Evolutionary conservation across 2,888 invertebrate genomes (phyloP).

Genomic region (Lepidochrysops patricia): DNA sequence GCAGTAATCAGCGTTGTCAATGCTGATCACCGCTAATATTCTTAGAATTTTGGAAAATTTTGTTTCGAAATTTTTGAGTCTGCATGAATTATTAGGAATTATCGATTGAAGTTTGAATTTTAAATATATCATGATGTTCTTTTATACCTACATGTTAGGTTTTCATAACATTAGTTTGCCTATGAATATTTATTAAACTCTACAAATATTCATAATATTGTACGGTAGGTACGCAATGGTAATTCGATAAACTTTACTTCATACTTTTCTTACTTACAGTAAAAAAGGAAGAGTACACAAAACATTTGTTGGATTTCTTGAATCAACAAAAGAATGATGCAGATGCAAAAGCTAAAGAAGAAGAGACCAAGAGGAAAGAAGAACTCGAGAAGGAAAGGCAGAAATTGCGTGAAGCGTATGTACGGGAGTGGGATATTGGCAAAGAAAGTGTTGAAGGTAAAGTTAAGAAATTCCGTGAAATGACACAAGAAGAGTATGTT

Average conservation of each 20-base stretch:
- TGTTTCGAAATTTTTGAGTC: too few species aligned
- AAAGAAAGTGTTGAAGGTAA: slow-evolving; percentile 76
- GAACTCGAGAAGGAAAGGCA: slow-evolving; percentile 65
- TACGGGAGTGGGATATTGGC: slow-evolving; percentile 83
- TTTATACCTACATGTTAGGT: too few species aligned
- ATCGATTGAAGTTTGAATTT: too few species aligned
- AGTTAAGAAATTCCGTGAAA: slow-evolving; percentile 64
- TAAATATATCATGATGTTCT: too few species aligned
- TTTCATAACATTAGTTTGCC: too few species aligned
- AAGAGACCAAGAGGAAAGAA: slow-evolving; percentile 51
- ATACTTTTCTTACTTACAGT: slow-evolving; percentile 40
- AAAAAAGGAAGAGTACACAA: slow-evolving; percentile 54
- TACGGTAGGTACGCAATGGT: too few species aligned
- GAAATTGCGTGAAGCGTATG: slow-evolving; percentile 66
- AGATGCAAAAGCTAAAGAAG: slow-evolving; percentile 57
- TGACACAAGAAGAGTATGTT: slow-evolving; percentile 86
- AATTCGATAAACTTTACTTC: background rate
- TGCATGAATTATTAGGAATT: too few species aligned
- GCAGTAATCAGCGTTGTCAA: too few species aligned
- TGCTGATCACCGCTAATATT: too few species aligned
- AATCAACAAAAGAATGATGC: slow-evolving; percentile 64
- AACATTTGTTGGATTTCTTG: slow-evolving; percentile 56
- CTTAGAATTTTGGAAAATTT: too few species aligned
- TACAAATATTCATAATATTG: too few species aligned
- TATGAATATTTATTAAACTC: too few species aligned